Percentiles rank a stretch among this genome's conserved stretches.
These are phyloP conservation scores for Diacarnus erythraeanus DNA, from an alignment of 37 sponge, comb jelly and placozoan species.

Conservation along the genomic window DNA sequence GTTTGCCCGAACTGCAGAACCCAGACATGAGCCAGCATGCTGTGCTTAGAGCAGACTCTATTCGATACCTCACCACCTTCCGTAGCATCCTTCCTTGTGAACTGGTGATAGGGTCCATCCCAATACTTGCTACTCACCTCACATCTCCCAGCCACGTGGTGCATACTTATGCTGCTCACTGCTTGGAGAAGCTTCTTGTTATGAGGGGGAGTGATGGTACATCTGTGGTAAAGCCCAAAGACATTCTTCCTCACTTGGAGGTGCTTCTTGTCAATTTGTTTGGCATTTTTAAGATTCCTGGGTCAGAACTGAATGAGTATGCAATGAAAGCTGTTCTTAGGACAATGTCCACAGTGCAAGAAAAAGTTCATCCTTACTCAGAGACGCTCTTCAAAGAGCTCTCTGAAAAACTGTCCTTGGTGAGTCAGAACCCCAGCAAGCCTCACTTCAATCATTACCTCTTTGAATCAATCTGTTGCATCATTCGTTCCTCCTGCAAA, in stretches of 20 bases:
- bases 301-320: conserved; percentile 93
- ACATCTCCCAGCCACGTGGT: conserved; percentile 73
- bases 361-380: conserved; percentile 48
- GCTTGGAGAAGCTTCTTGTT: conserved; percentile 89
- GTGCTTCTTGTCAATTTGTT: conserved; percentile 75
- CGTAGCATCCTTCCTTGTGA: conserved; percentile 84
- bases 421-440: conserved; percentile 92
- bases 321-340: conserved; percentile 93
- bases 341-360: conserved; percentile 66
- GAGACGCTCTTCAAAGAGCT: conserved; percentile 76
- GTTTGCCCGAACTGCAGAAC: conserved; percentile 79
- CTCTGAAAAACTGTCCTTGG: conserved; percentile 69
- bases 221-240: conserved; percentile 27
- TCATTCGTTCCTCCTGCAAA: conserved; percentile 71
- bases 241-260: conserved; percentile 72
- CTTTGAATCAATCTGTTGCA: conserved; percentile 94
- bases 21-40: conserved; percentile 56
- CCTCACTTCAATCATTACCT: conserved; percentile 99
- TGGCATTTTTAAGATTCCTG: conserved; percentile 54
- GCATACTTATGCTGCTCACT: conserved; percentile 95
- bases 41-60: conserved; percentile 87
- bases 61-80: conserved; percentile 91
- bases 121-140: conserved; percentile 69
- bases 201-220: conserved; percentile 36
- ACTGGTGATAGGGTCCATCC: conserved; percentile 57